Conservation (phyloP, 37 sponge, comb jelly and placozoan species). For the Bolinopsis microptera region DNA sequence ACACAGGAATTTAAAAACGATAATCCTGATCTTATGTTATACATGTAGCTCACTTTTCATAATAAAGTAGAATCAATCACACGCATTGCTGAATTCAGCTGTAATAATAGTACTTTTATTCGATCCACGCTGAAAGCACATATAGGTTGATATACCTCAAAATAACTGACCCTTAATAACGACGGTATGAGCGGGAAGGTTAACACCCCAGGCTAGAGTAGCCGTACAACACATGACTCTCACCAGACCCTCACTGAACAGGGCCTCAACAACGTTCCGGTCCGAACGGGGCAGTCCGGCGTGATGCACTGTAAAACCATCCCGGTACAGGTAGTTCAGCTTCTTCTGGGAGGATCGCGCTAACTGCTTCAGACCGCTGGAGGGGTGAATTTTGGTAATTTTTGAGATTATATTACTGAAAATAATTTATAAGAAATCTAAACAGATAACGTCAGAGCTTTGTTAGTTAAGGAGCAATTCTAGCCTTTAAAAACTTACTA, state of each 20-base stretch:
- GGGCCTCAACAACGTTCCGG: constrained; percentile 88
- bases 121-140: no score
- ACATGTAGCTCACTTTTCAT: no score
- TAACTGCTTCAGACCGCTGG: constrained; percentile 70
- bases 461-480: no score
- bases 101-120: no score
- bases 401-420: no score
- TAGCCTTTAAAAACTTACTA: constrained; percentile 33
- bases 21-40: no score
- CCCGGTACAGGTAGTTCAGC: constrained; percentile 81
- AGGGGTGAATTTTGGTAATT: no score
- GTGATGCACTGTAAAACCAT: constrained; percentile 95
- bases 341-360: constrained; percentile 80
- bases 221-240: constrained; percentile 95
- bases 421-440: not conserved
- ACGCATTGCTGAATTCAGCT: no score
- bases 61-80: no score
- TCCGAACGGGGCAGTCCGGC: constrained; percentile 95
- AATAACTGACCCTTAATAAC: constrained; percentile 91
- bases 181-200: constrained; percentile 95
- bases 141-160: no score
- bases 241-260: constrained; percentile 84
- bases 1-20: not conserved
- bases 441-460: no score
- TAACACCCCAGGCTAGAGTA: constrained; percentile 99